phyloP scores from a whole-genome alignment of 2,797 vertebrate species.

The Rhincodon typus region DNA sequence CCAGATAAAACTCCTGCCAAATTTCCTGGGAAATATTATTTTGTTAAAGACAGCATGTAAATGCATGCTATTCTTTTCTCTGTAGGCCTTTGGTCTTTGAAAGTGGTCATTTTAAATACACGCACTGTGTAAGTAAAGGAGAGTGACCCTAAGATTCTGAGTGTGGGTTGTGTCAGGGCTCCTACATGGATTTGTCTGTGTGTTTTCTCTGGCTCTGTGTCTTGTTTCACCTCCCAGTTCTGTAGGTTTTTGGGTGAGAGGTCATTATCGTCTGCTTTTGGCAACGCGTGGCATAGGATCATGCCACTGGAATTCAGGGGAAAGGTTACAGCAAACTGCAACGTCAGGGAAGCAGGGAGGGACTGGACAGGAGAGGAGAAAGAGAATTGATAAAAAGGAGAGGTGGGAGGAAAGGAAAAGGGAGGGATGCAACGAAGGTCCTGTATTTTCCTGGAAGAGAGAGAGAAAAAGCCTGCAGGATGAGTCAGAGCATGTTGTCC shows the following conservation, averaged over 20 bases:
- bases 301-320: neutral
- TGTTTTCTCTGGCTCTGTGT: neutral
- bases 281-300: no score
- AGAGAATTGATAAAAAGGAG: no score
- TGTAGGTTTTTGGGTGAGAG: conserved; percentile 9
- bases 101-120: neutral
- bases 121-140: neutral
- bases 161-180: neutral
- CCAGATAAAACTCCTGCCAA: neutral
- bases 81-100: neutral
- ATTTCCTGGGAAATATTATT: neutral
- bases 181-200: neutral
- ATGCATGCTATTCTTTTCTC: neutral
- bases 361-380: no score
- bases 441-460: neutral
- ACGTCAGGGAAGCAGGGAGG: no score
- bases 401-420: neutral
- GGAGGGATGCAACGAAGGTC: neutral
- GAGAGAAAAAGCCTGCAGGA: neutral
- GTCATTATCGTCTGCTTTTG: neutral
- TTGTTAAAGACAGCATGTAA: neutral
- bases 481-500: neutral
- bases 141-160: neutral
- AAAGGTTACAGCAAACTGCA: neutral
- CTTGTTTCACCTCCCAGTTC: neutral